These are phyloP conservation scores for Lepus timidus DNA, from an alignment of 2,113 vertebrate species.

Conservation along the genomic window DNA sequence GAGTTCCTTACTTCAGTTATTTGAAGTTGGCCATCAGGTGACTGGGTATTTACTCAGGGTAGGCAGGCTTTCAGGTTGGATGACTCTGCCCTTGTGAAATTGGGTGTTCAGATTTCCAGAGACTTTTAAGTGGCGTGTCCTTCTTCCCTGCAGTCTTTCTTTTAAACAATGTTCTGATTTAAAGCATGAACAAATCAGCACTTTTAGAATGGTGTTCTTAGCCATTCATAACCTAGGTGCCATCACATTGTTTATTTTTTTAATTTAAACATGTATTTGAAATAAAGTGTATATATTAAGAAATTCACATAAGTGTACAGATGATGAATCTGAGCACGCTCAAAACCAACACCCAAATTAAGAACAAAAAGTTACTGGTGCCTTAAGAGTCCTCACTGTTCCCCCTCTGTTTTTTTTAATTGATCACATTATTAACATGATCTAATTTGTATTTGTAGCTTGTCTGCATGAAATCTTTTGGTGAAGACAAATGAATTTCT, in stretches of 20 bases:
- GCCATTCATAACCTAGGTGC: neutral
- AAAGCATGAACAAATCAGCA: neutral
- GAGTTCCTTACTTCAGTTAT: neutral
- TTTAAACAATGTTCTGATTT: neutral
- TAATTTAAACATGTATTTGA: too few species aligned
- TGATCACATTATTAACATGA: neutral
- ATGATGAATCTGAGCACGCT: too few species aligned
- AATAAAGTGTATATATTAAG: too few species aligned
- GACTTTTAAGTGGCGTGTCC: neutral
- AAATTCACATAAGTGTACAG: too few species aligned
- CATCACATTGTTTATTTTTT: neutral
- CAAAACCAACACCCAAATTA: too few species aligned
- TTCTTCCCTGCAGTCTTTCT: neutral
- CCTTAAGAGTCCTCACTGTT: too few species aligned
- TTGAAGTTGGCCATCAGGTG: conserved; percentile 11
- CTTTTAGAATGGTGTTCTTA: neutral
- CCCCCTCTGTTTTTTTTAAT: too few species aligned
- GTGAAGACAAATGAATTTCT: conserved; percentile 8
- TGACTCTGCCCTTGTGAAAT: neutral
- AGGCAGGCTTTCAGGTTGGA: neutral
- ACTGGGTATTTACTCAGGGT: neutral
- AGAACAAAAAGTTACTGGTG: too few species aligned
- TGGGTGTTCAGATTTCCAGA: neutral
- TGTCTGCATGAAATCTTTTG: conserved; percentile 58
- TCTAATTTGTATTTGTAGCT: conserved; percentile 1